Percentiles rank a stretch among this genome's conserved stretches.
phyloP scores from a whole-genome alignment of 2,113 vertebrate genomes.

The Sakesphorus luctuosus region DNA sequence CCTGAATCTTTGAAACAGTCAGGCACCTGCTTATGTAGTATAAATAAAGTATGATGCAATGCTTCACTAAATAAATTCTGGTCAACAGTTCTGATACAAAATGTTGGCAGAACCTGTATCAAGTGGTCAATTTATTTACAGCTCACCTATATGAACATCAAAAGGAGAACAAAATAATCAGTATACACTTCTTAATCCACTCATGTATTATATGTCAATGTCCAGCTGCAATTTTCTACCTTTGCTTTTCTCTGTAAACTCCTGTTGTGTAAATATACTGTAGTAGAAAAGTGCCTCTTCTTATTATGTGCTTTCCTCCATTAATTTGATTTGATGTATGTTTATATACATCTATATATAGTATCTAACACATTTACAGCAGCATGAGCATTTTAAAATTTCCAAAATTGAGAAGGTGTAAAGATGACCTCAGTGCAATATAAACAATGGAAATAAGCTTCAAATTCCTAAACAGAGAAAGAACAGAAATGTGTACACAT shows the following conservation, averaged over 20 bases:
- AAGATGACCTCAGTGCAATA: not conserved
- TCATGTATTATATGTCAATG: not conserved
- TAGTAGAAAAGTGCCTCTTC: not conserved
- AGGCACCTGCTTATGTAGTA: not conserved
- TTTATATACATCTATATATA: not conserved
- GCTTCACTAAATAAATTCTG: not conserved
- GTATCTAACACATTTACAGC: not conserved
- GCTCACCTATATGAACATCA: not conserved
- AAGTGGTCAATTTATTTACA: not conserved
- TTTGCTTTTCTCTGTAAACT: not conserved
- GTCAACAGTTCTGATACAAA: not conserved
- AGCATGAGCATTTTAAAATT: not conserved
- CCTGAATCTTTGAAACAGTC: not conserved
- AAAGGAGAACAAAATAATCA: not conserved
- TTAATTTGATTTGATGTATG: not conserved
- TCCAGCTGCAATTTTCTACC: not conserved
- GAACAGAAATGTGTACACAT: not conserved
- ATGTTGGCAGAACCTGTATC: not conserved
- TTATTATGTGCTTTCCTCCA: not conserved
- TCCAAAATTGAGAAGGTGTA: not conserved
- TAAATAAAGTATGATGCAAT: not conserved
- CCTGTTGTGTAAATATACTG: not conserved
- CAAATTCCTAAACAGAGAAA: conserved; percentile 7
- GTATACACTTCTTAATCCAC: not conserved
- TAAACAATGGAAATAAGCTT: conserved; percentile 5